These are phyloP conservation scores for Phodopus roborovskii DNA, from an alignment of 2,113 vertebrate species.

Conservation along the genomic window DNA sequence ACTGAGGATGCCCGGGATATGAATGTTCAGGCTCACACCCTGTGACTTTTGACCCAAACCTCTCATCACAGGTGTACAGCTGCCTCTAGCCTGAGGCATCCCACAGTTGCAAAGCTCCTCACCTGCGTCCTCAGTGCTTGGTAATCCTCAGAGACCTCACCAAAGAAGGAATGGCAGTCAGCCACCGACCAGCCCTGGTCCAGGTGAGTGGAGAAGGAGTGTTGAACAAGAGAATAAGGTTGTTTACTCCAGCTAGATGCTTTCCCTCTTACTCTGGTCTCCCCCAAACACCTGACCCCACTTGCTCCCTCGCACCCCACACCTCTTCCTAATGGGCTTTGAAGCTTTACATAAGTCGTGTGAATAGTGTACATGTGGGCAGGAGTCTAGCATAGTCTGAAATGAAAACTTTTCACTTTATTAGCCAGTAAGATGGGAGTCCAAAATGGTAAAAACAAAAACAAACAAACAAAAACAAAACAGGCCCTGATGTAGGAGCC, in stretches of 20 bases:
- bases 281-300: not conserved
- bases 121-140: not conserved
- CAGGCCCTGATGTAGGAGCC: not conserved
- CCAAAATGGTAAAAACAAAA: not conserved
- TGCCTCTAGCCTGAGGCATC: not conserved
- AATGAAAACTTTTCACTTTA: not conserved
- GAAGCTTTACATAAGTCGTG: not conserved
- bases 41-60: not conserved
- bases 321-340: not conserved
- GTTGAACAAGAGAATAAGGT: not conserved
- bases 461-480: too few relatives aligned
- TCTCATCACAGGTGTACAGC: slow-evolving; percentile 38
- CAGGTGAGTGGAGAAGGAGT: slow-evolving; percentile 58
- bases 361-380: not conserved
- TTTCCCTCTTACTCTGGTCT: not conserved
- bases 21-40: not conserved
- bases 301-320: too few relatives aligned
- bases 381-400: not conserved
- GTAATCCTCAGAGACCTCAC: not conserved
- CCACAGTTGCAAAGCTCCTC: not conserved
- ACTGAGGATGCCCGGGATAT: too few relatives aligned
- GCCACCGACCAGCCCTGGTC: not conserved
- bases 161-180: slow-evolving; percentile 67
- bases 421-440: not conserved
- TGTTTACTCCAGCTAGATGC: not conserved